Evolutionary conservation across 2,888 invertebrate species (phyloP), one percentile per base, ranked within the genome.

Genomic region (Adelognathus sp.): DNA sequence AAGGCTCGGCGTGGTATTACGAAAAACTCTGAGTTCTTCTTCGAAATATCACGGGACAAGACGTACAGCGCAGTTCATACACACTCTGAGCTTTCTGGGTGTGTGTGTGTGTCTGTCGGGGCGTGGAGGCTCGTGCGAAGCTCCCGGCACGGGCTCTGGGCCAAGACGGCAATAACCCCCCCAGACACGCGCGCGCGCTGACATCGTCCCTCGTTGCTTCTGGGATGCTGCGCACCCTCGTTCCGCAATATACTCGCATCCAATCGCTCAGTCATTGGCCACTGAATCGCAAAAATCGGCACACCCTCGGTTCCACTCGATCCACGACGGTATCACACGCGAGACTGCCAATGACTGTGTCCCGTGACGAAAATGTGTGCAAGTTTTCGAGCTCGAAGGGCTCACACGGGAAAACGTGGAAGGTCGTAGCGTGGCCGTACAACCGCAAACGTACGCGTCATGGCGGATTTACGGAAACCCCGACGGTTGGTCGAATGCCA

Each of bases 101-200:
- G 44, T 64, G 58, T 58, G 50, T 39, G 54, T 39, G n/a, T 58
- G 52, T 67, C 56, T 76, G 71, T 56, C 18, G 76, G 78, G 79
- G 79, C 79, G 79, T 76, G 79, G 79, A 79, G 71, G 79, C 79
- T 76, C 74, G 66, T 76, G 71, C 79, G 56, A 79, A 79, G 63
- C 71, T 56, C 75, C 66, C 66, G 75, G 61, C 66, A 18, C 61
- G 79, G 79, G 76, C 75, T 79, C 71, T 79, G 72, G 76, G 79
- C 79, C 79, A 79, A 79, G 79, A 79, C 76, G 79, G 79, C 79
- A 79, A 79, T 79, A 79, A 76, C 66, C 79, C 79, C 52, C 71
- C 76, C 44, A 67, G 72, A 72, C 54, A 66, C 41, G 36, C 74
- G 64, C 74, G 64, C 64, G 69, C 74, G 50, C 76, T 58, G 41